Base-by-base conservation (phyloP, 2,888 invertebrate species). In the Ectropis crepuscularia region DNA sequence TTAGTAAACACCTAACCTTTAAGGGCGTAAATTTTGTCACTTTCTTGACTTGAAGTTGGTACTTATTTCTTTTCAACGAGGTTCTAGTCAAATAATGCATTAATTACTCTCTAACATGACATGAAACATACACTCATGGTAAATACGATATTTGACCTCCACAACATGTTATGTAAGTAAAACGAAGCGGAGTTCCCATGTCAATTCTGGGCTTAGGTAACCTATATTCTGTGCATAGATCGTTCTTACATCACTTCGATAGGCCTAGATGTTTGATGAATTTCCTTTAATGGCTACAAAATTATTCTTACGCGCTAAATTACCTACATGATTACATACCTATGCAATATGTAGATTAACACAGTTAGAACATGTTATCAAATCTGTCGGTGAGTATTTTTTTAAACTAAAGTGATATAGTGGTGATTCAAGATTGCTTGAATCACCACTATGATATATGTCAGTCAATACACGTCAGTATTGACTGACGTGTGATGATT, bases 131-230 rank as follows among this genome's bases (percentile, higher is more conserved):
- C 16, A 28, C 16, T 28, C 16, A 28, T 28, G 37, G 12, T 42
- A 46, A 43, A 38, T 49, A 46, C 42, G 58, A 50, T 76, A 77
- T 79, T 79, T 85, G 86, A 87, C 86, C 87, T 83, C 83, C 75
- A 83, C 16, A 0, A 83, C 16, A 0, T 51, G 67, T 86, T 85
- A 73, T 71, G 75, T 71, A 81, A 83, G 69, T 60, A 76, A 74
- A 76, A 78, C 72, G 70, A 68, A 72, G 64, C 70, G 58, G 74
- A 68, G 71, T 76, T 82, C 80, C 77, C 82, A 82, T 81, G 77
- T 80, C 79, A 80, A 78, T 74, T 71, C 69, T 68, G 68, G 69
- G 61, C 61, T 51, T 71, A 50, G 53, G 61, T 67, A 61, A 57
- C 63, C 65, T 65, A 68, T 70, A 62, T 68, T 64, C 70, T 53